These are phyloP conservation scores for Julus scanicus DNA, from an alignment of 2,888 invertebrate genomes.

Conservation along the genomic window DNA sequence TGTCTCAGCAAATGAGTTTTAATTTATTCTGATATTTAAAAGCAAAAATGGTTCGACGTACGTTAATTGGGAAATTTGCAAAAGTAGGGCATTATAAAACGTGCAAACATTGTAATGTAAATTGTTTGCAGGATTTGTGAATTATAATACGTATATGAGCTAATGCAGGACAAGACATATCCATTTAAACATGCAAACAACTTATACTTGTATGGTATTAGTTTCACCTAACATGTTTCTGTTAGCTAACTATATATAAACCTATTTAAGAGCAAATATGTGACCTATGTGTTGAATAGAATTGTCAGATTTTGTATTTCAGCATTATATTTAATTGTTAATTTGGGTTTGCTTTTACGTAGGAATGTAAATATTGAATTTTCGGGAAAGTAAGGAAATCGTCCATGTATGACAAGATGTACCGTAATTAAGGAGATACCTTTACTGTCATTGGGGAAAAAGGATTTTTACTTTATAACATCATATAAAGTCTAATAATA, in stretches of 20 bases:
- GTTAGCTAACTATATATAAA: not conserved
- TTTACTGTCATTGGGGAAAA: too few species aligned
- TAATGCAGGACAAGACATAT: too few species aligned
- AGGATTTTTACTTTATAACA: too few species aligned
- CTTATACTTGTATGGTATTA: not conserved
- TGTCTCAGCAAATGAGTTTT: not conserved
- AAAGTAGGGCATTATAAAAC: not conserved
- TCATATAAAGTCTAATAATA: too few species aligned
- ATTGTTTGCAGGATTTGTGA: not conserved
- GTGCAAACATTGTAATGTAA: not conserved
- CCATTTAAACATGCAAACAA: not conserved
- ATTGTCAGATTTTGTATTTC: not conserved
- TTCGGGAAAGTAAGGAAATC: not conserved
- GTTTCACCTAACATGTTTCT: not conserved
- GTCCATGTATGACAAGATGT: not conserved
- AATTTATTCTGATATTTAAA: not conserved
- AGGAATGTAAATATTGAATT: not conserved
- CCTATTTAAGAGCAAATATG: not conserved
- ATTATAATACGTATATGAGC: not conserved
- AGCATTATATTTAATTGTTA: not conserved
- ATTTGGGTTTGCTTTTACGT: not conserved
- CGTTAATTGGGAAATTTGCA: too few species aligned
- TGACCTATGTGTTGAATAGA: not conserved
- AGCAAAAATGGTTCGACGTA: not conserved
- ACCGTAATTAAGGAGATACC: not conserved